These are phyloP conservation scores for Paramisgurnus dabryanus DNA, from an alignment of 2,113 vertebrate genomes.

Conservation along the genomic window DNA sequence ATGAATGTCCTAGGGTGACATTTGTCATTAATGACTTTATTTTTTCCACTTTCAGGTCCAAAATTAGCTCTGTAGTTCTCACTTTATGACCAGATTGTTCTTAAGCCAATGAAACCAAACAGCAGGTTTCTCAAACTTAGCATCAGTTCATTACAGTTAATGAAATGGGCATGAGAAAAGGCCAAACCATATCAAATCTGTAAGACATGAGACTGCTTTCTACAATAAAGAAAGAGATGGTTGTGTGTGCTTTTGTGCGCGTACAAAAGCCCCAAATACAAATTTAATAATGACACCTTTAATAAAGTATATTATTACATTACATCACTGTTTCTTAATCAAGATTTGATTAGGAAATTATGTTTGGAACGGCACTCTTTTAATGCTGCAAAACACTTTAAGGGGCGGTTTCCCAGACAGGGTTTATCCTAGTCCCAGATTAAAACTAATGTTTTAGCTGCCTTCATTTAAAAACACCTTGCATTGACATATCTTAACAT, in stretches of 20 bases:
- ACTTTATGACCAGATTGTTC: constrained; percentile 2
- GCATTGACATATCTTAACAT: too few relatives aligned
- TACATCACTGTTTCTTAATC: too few relatives aligned
- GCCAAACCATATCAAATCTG: constrained; percentile 4
- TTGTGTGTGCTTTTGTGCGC: not conserved
- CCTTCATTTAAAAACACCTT: too few relatives aligned
- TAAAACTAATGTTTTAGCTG: too few relatives aligned
- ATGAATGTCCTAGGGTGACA: constrained; percentile 16
- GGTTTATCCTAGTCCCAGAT: too few relatives aligned
- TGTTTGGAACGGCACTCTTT: too few relatives aligned
- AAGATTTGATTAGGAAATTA: too few relatives aligned
- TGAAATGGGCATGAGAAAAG: not conserved
- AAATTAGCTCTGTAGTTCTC: constrained; percentile 6
- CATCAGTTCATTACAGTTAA: constrained; percentile 14
- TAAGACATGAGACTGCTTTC: not conserved
- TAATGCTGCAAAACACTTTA: too few relatives aligned
- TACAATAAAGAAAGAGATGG: not conserved
- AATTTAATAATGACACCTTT: too few relatives aligned
- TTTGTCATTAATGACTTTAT: constrained; percentile 44
- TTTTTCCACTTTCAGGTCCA: constrained; percentile 14
- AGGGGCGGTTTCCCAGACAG: too few relatives aligned
- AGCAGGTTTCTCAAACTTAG: constrained; percentile 1
- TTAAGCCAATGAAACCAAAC: not conserved
- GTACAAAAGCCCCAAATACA: not conserved
- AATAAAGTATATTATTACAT: too few relatives aligned